Base-by-base conservation (phyloP, 1,140 invertebrate species). In the Caenorhabditis latens region DNA sequence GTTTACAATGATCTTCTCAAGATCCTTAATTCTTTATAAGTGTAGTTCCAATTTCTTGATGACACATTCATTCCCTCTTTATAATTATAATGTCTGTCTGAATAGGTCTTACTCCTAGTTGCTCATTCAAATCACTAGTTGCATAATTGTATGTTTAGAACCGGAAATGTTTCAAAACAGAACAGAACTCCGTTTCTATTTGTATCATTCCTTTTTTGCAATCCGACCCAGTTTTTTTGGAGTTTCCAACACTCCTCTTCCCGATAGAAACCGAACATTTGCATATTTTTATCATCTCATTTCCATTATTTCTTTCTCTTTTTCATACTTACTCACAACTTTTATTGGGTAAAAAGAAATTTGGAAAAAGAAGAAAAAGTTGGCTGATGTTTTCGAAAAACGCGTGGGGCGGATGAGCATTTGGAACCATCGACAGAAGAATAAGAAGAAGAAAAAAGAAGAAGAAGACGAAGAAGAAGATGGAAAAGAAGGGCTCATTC, bases 401-500 rank as follows among this genome's bases (percentile, higher is more conserved):
- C 46, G 71, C 9, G 71, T 21, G 61, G n/a, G 14, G 11, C 19
- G 61, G 32, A 32, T 8, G n/a, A n/a, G 57, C 14, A 53, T 9
- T 53, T 53, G 50, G 50, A 13, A 16, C 50, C 50, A 32, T 32
- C 32, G 1, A 32, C 32, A 61, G 24, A n/a, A 61, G 19, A 61
- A 42, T 21, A 67, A 67, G 63, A 21, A 67, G 42, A 71, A 71
- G 43, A 50, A 50, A 11, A 79, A 79, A 19, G 19, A 71, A 24
- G 11, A 71, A 50, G 46, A 79, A 79, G 71, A 19, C 48, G 71
- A 79, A 79, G 46, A 50, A 79, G 71, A 79, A 79, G 71, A 79
- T 50, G 40, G 46, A 79, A 79, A 79, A 79, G 71, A 50, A 50
- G 46, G 71, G 71, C 43, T 79, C 71, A 79, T 79, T 79, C 71